Conservation (phyloP, 2,888 invertebrate genomes). For the Calliopum simillimum region DNA sequence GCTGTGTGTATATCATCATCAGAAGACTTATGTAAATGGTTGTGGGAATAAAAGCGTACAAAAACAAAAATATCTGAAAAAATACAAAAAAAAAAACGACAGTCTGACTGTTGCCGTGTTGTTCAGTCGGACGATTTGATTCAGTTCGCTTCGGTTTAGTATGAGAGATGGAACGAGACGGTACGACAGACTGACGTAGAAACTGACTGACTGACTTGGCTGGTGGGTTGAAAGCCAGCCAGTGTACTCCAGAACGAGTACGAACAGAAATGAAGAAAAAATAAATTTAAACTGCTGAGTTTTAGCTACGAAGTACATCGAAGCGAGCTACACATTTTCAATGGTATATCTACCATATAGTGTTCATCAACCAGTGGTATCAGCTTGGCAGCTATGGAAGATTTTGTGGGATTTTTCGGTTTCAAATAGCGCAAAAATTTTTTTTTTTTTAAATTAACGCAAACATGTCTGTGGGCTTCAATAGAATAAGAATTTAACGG, state of each 20-base stretch:
- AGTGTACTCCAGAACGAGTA: slow-evolving; percentile 3
- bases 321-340: no score
- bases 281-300: slow-evolving; percentile 47
- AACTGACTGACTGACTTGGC: slow-evolving; percentile 12
- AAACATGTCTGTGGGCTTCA: no score
- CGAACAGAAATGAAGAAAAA: slow-evolving; percentile 33
- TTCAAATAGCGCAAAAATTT: no score
- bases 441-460: no score
- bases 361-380: no score
- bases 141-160: slow-evolving; percentile 14
- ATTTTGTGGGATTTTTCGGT: no score
- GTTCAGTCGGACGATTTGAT: neutral
- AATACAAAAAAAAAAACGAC: slow-evolving; percentile 41
- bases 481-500: no score
- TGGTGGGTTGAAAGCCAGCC: slow-evolving; percentile 26
- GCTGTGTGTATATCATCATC: neutral
- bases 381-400: no score
- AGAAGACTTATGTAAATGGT: slow-evolving; percentile 39
- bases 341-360: no score
- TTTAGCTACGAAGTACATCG: slow-evolving; percentile 22
- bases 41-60: slow-evolving; percentile 43
- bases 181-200: no score
- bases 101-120: slow-evolving; percentile 1
- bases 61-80: slow-evolving; percentile 41
- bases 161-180: no score